Evolutionary conservation across 37 sponge, comb jelly and placozoan genomes (phyloP).

Genomic region (Hormiphora californensis): DNA sequence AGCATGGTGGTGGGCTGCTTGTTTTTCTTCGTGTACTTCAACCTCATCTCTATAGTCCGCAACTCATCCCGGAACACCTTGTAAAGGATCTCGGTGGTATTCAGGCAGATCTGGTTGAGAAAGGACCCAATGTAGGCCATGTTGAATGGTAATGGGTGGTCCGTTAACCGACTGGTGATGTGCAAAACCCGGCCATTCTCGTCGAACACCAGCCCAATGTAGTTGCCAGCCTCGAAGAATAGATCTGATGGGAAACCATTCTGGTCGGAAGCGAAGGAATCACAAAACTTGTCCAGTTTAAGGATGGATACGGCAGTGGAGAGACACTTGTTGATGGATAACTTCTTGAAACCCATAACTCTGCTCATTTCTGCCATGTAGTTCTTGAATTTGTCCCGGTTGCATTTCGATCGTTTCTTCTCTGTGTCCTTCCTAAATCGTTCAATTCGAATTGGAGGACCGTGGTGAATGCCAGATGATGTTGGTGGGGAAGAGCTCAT

Average conservation of each 20-base stretch:
- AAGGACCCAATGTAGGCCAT: conserved; percentile 10
- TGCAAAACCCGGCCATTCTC: neutral
- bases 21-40: conserved; percentile 49
- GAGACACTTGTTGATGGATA: conserved; percentile 42
- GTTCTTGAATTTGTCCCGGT: conserved; percentile 39
- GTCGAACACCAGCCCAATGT: neutral
- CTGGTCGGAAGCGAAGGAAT: neutral
- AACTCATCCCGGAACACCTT: neutral
- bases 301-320: conserved; percentile 3
- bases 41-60: neutral
- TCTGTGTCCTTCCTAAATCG: neutral
- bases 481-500: too few species aligned
- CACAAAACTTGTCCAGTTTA: neutral
- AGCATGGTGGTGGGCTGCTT: neutral
- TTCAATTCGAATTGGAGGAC: too few species aligned
- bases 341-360: conserved; percentile 24
- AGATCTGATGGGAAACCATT: neutral
- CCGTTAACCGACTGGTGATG: neutral
- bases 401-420: conserved; percentile 6
- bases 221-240: neutral
- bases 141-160: conserved; percentile 26
- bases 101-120: conserved; percentile 35
- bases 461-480: too few species aligned
- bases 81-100: neutral
- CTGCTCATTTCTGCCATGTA: conserved; percentile 19